These are phyloP conservation scores for Sarcoramphus papa DNA, from an alignment of 2,797 vertebrate species.

Conservation along the genomic window DNA sequence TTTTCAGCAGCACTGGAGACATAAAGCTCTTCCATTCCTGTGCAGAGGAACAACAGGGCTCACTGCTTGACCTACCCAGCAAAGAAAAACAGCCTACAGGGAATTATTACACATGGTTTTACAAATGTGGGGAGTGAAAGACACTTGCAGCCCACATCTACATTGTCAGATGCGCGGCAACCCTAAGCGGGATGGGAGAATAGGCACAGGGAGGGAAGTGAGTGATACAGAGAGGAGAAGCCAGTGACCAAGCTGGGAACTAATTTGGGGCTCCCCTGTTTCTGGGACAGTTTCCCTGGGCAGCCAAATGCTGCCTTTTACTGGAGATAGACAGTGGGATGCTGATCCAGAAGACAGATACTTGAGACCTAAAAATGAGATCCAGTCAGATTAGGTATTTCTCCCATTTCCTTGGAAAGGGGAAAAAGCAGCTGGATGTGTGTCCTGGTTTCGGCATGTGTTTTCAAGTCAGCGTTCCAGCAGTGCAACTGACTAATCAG, in stretches of 20 bases:
- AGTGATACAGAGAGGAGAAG: accelerated
- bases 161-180: accelerated
- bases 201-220: background rate
- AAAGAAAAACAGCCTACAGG: background rate
- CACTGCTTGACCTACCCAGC: background rate
- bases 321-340: background rate
- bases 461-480: background rate
- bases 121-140: background rate
- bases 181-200: background rate
- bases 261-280: background rate
- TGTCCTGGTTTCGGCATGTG: background rate
- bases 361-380: background rate
- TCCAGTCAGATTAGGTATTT: background rate
- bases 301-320: background rate
- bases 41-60: background rate
- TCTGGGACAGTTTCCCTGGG: background rate
- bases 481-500: background rate
- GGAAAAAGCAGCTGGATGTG: background rate
- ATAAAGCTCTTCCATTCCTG: background rate
- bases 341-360: background rate
- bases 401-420: background rate
- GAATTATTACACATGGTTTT: background rate
- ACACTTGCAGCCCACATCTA: background rate
- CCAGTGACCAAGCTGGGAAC: background rate
- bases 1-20: background rate